These are phyloP conservation scores for Nothobranchius kuhntae DNA, from an alignment of 2,113 vertebrate genomes.

Conservation along the genomic window DNA sequence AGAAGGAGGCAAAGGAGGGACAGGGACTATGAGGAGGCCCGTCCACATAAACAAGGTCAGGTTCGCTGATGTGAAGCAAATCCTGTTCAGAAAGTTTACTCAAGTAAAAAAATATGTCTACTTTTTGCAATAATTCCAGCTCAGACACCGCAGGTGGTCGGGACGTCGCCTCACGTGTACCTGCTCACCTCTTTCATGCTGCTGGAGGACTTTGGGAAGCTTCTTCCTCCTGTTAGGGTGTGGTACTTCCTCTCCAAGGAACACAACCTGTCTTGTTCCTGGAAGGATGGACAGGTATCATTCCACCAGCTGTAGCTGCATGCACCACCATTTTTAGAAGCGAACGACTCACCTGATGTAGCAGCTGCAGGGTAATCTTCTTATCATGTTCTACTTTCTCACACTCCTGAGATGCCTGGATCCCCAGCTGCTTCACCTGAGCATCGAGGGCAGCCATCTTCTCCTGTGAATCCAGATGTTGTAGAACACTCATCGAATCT, in stretches of 20 bases:
- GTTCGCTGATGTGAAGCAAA: slow-evolving; percentile 84
- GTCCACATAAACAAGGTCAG: slow-evolving; percentile 80
- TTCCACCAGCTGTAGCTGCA: background rate
- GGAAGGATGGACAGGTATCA: background rate
- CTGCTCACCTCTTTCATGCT: slow-evolving; percentile 86
- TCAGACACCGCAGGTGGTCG: background rate
- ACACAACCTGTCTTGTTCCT: slow-evolving; percentile 91
- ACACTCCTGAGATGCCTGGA: slow-evolving; percentile 86
- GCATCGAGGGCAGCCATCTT: slow-evolving; percentile 86
- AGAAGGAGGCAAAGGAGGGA: slow-evolving; percentile 71
- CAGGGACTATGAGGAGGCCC: slow-evolving; percentile 73
- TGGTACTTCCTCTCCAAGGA: slow-evolving; percentile 86
- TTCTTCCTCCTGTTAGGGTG: slow-evolving; percentile 80
- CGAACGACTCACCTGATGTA: slow-evolving; percentile 86
- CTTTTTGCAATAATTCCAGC: slow-evolving; percentile 10
- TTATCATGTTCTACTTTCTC: slow-evolving; percentile 85
- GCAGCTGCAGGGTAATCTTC: slow-evolving; percentile 80
- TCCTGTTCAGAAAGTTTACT: slow-evolving; percentile 82
- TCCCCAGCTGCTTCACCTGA: slow-evolving; percentile 87
- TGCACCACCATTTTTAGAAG: background rate
- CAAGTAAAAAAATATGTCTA: slow-evolving; percentile 28
- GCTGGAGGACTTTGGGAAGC: slow-evolving; percentile 80
- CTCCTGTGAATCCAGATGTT: slow-evolving; percentile 77
- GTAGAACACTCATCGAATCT: background rate
- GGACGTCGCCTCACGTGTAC: background rate